These are phyloP conservation scores for Drosophila sechellia DNA, from an alignment of 1,140 invertebrate species.

Conservation along the genomic window DNA sequence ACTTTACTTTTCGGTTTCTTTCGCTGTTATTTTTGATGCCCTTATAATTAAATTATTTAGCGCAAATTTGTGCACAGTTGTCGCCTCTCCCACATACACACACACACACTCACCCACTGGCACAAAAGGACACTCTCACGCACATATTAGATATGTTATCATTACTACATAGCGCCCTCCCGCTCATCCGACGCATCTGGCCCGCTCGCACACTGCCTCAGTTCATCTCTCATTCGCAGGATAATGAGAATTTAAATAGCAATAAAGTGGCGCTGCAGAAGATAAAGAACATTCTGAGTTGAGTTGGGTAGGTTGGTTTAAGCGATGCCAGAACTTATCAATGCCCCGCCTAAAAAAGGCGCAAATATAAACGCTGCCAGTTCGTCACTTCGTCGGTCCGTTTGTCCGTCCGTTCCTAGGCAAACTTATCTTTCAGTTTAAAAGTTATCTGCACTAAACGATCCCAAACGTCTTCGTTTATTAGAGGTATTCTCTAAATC, in stretches of 20 bases:
- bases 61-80: conserved; percentile 70
- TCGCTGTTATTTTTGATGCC: conserved; percentile 42
- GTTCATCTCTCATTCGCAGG: conserved; percentile 30
- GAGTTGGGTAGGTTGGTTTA: conserved; percentile 16
- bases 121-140: conserved; percentile 9
- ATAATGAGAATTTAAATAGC: conserved; percentile 80
- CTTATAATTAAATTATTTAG: conserved; percentile 77
- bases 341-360: background rate
- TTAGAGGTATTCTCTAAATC: no score
- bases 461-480: no score
- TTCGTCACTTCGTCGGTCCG: no score
- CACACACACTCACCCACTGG: background rate
- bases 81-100: conserved; percentile 41
- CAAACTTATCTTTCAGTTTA: no score
- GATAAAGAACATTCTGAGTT: conserved; percentile 7
- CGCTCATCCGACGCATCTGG: background rate
- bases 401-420: no score
- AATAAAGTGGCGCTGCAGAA: conserved; percentile 64
- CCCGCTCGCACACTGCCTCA: conserved; percentile 2
- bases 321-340: background rate
- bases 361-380: background rate
- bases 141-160: conserved; percentile 54
- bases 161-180: conserved; percentile 20
- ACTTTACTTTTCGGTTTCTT: conserved; percentile 24
- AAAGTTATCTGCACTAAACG: no score